A percentile compares a stretch with the other conserved stretches of the same genome.
Conservation (phyloP, 2,888 invertebrate genomes). For the Drepanosiphum platanoidis region DNA sequence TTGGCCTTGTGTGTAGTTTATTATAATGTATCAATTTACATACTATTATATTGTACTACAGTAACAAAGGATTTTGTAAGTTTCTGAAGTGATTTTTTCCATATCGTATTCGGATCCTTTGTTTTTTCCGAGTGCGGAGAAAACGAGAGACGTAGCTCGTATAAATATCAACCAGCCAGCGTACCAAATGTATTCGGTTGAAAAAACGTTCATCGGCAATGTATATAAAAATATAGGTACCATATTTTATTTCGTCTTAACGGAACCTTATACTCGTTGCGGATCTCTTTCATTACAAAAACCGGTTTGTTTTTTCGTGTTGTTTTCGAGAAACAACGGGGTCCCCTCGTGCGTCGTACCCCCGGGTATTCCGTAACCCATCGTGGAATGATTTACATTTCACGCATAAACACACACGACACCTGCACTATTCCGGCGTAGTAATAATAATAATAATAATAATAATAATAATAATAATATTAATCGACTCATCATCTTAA, state of each 20-base stretch:
- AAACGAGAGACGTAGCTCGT: neutral
- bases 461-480: constrained; percentile 25
- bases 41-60: neutral
- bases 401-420: constrained; percentile 9
- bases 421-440: neutral
- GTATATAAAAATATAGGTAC: constrained; percentile 8
- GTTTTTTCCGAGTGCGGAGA: neutral
- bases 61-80: neutral
- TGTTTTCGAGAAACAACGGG: constrained; percentile 49
- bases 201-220: constrained; percentile 8
- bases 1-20: neutral
- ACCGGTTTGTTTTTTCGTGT: constrained; percentile 46
- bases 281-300: constrained; percentile 37
- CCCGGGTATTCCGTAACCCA: constrained; percentile 16
- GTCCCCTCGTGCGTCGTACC: constrained; percentile 3
- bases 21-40: neutral
- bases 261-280: constrained; percentile 43
- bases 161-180: neutral
- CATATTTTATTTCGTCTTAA: constrained; percentile 26
- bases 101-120: neutral
- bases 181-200: neutral
- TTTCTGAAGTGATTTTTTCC: neutral
- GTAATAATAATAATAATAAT: too few relatives aligned
- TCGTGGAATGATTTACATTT: constrained; percentile 50
- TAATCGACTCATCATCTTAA: neutral